phyloP scores from a whole-genome alignment of 2,797 vertebrate genomes.

The Rhabdophis nuchalis region DNA sequence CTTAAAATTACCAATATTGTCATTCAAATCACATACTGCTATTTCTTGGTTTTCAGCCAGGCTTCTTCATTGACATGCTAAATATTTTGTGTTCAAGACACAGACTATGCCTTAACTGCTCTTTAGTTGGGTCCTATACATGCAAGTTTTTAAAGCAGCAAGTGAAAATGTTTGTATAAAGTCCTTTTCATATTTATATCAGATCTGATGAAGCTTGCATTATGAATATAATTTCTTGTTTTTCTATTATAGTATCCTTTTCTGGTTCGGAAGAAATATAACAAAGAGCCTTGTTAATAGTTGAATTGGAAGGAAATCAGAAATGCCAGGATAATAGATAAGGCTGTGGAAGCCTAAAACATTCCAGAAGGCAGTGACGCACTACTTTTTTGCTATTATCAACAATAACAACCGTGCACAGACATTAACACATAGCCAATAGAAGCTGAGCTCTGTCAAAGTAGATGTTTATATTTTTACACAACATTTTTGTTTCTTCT shows the following conservation, averaged over 20 bases:
- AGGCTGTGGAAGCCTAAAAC: not conserved
- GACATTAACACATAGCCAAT: not conserved
- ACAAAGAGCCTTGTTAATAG: not conserved
- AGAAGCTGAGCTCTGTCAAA: not conserved
- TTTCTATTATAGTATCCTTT: not conserved
- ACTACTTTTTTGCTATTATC: not conserved
- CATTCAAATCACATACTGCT: not conserved
- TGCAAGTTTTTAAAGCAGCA: not conserved
- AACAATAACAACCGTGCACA: not conserved
- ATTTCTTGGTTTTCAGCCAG: not conserved
- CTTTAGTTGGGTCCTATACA: not conserved
- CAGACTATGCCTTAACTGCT: not conserved
- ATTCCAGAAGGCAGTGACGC: not conserved
- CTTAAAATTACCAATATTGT: not conserved
- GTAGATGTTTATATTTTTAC: not conserved
- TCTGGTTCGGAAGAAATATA: not conserved
- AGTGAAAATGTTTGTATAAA: not conserved
- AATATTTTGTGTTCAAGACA: not conserved
- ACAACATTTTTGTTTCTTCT: not conserved
- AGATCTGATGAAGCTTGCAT: not conserved
- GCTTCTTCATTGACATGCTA: not conserved
- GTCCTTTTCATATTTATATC: not conserved
- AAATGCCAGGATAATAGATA: not conserved
- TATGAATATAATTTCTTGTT: not conserved
- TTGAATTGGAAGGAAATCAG: not conserved